A percentile compares a stretch with the other conserved stretches of the same genome.
phyloP scores from a whole-genome alignment of 2,888 invertebrate species.

The Beris chalybata region DNA sequence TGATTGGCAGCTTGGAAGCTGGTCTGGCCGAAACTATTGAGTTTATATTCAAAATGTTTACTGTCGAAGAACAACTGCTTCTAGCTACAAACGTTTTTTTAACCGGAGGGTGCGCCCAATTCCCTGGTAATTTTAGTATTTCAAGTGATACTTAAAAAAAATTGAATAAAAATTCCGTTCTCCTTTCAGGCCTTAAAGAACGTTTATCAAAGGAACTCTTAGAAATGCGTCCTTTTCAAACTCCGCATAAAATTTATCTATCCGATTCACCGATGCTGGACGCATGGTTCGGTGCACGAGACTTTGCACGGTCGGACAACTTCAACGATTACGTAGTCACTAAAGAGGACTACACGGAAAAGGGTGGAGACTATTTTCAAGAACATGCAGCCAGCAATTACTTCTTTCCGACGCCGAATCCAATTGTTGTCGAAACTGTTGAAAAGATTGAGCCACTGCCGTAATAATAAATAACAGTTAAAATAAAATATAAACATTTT shows the following conservation, averaged over 20 bases:
- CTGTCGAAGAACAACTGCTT: conserved; percentile 64
- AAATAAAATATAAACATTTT: conserved; percentile 25
- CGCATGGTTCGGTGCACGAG: conserved; percentile 83
- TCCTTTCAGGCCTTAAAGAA: conserved; percentile 64
- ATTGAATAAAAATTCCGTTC: background rate
- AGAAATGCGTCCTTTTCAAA: conserved; percentile 86
- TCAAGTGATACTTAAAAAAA: background rate
- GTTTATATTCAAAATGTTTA: conserved; percentile 78
- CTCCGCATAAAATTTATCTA: conserved; percentile 70
- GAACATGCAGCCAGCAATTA: conserved; percentile 78
- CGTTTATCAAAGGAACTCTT: conserved; percentile 77
- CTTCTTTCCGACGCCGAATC: conserved; percentile 67
- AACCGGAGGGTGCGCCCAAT: conserved; percentile 82
- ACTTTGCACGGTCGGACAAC: conserved; percentile 67
- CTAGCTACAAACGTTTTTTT: conserved; percentile 79
- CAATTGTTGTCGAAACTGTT: conserved; percentile 49
- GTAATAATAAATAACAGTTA: conserved; percentile 7
- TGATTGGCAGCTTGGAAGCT: conserved; percentile 87
- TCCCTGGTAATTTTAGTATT: conserved; percentile 61
- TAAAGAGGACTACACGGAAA: conserved; percentile 79
- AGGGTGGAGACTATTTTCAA: conserved; percentile 83
- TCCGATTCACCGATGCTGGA: conserved; percentile 72
- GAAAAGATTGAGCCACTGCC: background rate
- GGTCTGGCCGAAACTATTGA: conserved; percentile 86
- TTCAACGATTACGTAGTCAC: conserved; percentile 67